Evolutionary conservation across 2,888 invertebrate genomes (phyloP), one percentile per base, ranked within the genome.

Genomic region (Protophormia terraenovae): DNA sequence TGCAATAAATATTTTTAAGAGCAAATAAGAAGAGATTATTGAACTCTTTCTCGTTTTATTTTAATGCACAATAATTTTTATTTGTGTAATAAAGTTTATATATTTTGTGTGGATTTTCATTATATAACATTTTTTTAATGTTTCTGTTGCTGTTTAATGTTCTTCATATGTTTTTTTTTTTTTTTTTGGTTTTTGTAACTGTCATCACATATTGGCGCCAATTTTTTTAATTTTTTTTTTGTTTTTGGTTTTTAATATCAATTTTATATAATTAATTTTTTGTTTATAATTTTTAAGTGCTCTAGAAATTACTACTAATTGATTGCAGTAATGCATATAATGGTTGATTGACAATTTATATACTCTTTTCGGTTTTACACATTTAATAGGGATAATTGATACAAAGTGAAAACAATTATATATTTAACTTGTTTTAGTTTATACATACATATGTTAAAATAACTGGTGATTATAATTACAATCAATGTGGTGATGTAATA

Each of bases 191-290:
- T n/a, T 75, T 38, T 38, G 38, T 3, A 50, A 60, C 58, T 83
- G 78, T 67, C 64, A 67, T n/a, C 53, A 58, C 32, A 72, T 58
- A 27, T 62, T 77, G 84, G 80, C 84, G 84, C 84, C 84, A 71
- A 29, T 41, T 41, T 64, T 62, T 64, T n/a, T n/a, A n/a, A n/a
- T n/a, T n/a, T n/a, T n/a, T n/a, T n/a, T n/a, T n/a, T n/a, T n/a
- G n/a, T n/a, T n/a, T n/a, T 50, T 69, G 10, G 14, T 62, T 60
- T 71, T 80, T 64, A 62, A 58, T 71, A 29, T 50, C 10, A 55
- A 50, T 71, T 69, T 84, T 79, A 66, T 64, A n/a, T 50, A 64
- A 75, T 75, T 53, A 64, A 53, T 14, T 76, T 53, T 47, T 53
- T 66, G 8, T 8, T 0, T 53, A 24, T 10, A 55, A 58, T 41